These are phyloP conservation scores for Alcis repandata DNA, from an alignment of 2,888 invertebrate species.

Conservation along the genomic window DNA sequence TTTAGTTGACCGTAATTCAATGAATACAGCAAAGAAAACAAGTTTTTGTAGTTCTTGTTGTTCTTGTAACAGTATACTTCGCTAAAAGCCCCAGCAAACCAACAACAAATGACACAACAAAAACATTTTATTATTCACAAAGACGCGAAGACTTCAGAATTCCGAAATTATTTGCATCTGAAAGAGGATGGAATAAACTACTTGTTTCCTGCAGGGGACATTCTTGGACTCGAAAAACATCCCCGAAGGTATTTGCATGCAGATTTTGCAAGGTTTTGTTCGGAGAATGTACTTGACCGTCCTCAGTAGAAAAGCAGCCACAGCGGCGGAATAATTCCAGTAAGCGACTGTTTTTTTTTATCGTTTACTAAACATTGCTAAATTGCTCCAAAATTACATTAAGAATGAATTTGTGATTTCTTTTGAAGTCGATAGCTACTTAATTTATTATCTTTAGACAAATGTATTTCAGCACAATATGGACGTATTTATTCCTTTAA, in stretches of 20 bases:
- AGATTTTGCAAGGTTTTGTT: conserved; percentile 58
- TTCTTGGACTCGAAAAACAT: conserved; percentile 59
- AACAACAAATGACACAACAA: conserved; percentile 57
- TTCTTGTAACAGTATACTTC: conserved; percentile 3
- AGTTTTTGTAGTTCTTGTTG: neutral
- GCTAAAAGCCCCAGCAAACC: conserved; percentile 41
- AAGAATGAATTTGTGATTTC: too few species aligned
- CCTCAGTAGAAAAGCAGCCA: conserved; percentile 11
- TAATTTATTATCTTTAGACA: too few species aligned
- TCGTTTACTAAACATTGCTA: too few species aligned
- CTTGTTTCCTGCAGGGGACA: conserved; percentile 56
- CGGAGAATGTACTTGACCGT: conserved; percentile 40
- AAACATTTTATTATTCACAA: conserved; percentile 71
- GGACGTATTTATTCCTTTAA: too few species aligned
- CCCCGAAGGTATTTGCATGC: conserved; percentile 66
- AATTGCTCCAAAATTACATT: too few species aligned
- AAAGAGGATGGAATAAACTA: conserved; percentile 68
- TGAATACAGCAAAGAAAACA: neutral
- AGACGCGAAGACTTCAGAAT: conserved; percentile 60
- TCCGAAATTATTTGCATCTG: conserved; percentile 75
- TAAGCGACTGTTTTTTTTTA: neutral
- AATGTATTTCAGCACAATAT: too few species aligned
- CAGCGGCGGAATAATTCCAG: neutral
- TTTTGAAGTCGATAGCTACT: too few species aligned
- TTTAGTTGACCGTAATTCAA: neutral